These are phyloP conservation scores for Nannoperca australis DNA, from an alignment of 2,797 vertebrate genomes.

Conservation along the genomic window DNA sequence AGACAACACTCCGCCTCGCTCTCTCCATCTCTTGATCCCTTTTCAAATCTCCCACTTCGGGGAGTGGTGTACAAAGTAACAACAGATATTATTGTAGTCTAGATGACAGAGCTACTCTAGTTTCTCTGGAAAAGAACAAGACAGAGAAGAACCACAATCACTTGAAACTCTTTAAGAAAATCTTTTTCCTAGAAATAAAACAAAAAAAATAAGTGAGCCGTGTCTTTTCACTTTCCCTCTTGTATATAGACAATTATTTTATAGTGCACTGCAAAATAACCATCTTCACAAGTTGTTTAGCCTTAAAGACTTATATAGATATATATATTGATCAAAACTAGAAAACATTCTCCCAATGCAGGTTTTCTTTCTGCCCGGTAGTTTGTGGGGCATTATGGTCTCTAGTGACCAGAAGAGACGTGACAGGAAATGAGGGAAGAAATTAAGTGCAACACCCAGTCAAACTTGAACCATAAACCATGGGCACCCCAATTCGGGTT, in stretches of 20 bases:
- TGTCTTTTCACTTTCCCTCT: background rate
- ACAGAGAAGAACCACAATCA: background rate
- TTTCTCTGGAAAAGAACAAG: background rate
- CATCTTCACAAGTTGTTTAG: background rate
- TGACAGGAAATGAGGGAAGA: background rate
- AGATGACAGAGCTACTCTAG: background rate
- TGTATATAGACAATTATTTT: background rate
- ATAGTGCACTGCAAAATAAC: background rate
- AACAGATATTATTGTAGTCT: background rate
- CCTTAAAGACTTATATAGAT: background rate
- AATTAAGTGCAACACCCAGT: background rate
- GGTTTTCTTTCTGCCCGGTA: background rate
- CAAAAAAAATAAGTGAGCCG: background rate
- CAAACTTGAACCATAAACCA: background rate
- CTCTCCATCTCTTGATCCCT: background rate
- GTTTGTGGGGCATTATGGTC: background rate
- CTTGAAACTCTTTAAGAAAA: background rate
- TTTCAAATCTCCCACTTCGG: background rate
- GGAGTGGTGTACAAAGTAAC: background rate
- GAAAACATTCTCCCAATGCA: background rate
- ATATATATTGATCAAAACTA: constrained; percentile 16
- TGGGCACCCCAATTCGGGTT: background rate
- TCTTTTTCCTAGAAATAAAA: background rate
- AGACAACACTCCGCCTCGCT: background rate
- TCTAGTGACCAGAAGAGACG: background rate